Conservation (phyloP, 2,888 invertebrate species). For the Hipparchia sbordonii region DNA sequence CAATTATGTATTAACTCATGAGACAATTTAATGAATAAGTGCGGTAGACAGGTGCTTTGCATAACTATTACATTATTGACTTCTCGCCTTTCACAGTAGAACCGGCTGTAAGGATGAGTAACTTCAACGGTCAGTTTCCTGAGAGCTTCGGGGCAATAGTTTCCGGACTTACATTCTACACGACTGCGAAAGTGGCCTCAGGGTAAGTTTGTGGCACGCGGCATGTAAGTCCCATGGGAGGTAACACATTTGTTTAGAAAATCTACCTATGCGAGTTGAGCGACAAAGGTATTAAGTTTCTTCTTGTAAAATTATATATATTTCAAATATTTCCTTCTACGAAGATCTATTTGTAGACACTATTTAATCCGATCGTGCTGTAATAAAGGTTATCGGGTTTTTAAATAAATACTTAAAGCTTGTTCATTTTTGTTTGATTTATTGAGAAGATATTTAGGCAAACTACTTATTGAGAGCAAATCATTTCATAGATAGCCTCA, state of each 20-base stretch:
- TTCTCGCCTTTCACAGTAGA: no score
- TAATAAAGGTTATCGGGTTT: constrained; percentile 5
- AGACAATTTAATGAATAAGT: no score
- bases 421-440: neutral
- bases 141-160: neutral
- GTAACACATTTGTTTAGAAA: no score
- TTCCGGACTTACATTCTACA: neutral
- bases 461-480: no score
- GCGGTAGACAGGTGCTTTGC: no score
- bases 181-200: neutral
- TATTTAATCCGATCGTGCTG: neutral
- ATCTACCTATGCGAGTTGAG: no score
- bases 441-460: no score
- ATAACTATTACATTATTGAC: no score
- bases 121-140: neutral
- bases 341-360: neutral
- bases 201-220: neutral
- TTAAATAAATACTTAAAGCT: neutral
- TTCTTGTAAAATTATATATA: neutral
- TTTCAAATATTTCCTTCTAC: neutral
- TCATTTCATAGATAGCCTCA: no score
- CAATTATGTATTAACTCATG: no score
- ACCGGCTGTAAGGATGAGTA: neutral
- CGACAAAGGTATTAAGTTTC: neutral
- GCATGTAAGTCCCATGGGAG: no score